Percentiles rank a stretch among this genome's conserved stretches.
These are phyloP conservation scores for Acanthis flammea DNA, from an alignment of 2,797 vertebrate genomes.

Conservation along the genomic window DNA sequence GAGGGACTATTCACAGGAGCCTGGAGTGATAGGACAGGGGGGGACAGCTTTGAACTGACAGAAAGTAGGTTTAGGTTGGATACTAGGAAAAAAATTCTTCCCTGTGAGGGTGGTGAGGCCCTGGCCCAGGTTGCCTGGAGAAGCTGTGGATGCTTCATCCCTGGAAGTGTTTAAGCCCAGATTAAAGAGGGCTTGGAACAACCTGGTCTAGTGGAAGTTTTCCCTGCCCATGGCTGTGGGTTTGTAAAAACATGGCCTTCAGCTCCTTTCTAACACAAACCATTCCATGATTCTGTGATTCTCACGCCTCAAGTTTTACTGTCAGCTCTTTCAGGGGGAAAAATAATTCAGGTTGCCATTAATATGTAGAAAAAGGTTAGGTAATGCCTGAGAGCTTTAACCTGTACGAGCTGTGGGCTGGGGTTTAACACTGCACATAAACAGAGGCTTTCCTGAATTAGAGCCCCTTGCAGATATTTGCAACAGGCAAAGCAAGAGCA, in stretches of 20 bases:
- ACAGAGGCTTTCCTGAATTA: neutral
- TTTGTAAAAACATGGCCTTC: neutral
- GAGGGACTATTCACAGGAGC: neutral
- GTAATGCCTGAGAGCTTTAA: neutral
- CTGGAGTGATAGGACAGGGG: neutral
- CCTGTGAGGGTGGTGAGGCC: neutral
- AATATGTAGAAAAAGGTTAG: neutral
- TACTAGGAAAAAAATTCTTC: neutral
- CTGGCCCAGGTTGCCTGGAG: rapidly evolving
- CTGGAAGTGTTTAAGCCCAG: neutral
- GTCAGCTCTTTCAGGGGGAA: neutral
- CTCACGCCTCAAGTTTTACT: neutral
- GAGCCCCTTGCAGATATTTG: neutral
- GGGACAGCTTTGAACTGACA: neutral
- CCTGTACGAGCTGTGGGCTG: neutral
- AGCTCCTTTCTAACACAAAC: neutral
- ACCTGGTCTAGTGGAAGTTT: rapidly evolving
- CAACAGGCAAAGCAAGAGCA: neutral
- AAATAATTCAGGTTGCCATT: neutral
- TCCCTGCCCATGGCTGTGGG: neutral
- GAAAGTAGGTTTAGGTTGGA: neutral
- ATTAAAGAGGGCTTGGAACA: rapidly evolving
- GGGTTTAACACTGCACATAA: neutral
- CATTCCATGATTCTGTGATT: neutral
- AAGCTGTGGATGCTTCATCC: neutral